These are phyloP conservation scores for Hyperoplus lanceolatus DNA, from an alignment of 2,797 vertebrate genomes.

Conservation along the genomic window DNA sequence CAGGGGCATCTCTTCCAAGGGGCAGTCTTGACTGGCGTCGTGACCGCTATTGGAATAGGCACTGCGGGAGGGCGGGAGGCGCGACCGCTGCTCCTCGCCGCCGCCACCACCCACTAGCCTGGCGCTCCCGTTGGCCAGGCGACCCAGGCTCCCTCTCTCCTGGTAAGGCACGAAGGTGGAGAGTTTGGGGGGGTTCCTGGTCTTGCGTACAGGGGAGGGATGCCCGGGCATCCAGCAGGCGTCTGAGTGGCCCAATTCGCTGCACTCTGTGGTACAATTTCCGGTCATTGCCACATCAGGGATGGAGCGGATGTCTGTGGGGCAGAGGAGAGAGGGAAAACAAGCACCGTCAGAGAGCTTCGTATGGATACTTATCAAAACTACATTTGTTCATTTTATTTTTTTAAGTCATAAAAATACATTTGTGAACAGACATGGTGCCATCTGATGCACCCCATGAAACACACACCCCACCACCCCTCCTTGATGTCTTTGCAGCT, in stretches of 20 bases:
- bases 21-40: constrained; percentile 95
- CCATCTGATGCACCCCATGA: constrained; percentile 77
- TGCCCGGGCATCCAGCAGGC: constrained; percentile 99
- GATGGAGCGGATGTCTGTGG: constrained; percentile 95
- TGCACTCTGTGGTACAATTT: constrained; percentile 98
- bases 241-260: constrained; percentile 97
- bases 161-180: constrained; percentile 99
- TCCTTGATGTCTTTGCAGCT: constrained; percentile 82
- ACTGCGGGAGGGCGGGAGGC: constrained; percentile 98
- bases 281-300: constrained; percentile 99
- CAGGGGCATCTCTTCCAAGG: constrained; percentile 98
- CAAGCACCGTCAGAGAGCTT: constrained; percentile 47
- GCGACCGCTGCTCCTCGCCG: constrained; percentile 93
- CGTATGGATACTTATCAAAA: constrained; percentile 37
- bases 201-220: constrained; percentile 96
- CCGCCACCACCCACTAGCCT: constrained; percentile 83
- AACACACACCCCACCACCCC: constrained; percentile 57
- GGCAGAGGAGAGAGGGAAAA: constrained; percentile 45
- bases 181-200: constrained; percentile 98
- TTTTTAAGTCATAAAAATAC: constrained; percentile 56
- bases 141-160: constrained; percentile 98
- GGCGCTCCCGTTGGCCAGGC: constrained; percentile 95
- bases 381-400: constrained; percentile 18
- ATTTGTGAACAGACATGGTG: constrained; percentile 75
- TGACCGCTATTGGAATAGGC: constrained; percentile 98